Evolutionary conservation across 2,113 vertebrate species (phyloP).

Genomic region (Gymnorhina tibicen): DNA sequence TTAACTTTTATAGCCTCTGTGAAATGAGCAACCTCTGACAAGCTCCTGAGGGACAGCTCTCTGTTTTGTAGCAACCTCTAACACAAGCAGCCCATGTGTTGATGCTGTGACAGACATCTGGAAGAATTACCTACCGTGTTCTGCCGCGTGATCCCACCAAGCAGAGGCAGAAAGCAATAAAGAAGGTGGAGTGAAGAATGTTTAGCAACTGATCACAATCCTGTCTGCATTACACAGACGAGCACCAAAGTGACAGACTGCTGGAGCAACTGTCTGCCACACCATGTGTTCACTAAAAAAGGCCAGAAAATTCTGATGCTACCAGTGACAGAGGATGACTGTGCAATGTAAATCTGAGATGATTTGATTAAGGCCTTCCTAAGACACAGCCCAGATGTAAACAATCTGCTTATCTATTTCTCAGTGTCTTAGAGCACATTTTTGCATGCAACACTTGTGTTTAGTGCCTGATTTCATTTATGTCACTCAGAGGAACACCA

Average conservation of each 20-base stretch:
- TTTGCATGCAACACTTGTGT: background rate
- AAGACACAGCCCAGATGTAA: background rate
- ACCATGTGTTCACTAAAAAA: background rate
- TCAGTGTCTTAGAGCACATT: background rate
- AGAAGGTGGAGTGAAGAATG: background rate
- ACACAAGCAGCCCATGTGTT: too few species aligned
- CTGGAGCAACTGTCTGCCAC: background rate
- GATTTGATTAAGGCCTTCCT: background rate
- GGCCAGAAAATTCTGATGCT: background rate
- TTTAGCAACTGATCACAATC: background rate
- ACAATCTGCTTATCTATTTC: background rate
- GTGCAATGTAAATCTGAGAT: background rate
- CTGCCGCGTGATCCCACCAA: background rate
- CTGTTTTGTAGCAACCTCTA: background rate
- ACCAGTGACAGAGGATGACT: background rate
- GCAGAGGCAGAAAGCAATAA: background rate
- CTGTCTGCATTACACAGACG: background rate
- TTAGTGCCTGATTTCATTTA: background rate
- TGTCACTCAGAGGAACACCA: background rate
- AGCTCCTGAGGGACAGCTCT: background rate
- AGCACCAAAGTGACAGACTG: background rate
- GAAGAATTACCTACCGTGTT: background rate
- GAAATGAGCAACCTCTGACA: background rate
- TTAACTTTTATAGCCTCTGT: background rate
- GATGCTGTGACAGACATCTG: fast-evolving